These are phyloP conservation scores for Caenorhabditis latens DNA, from an alignment of 1,140 invertebrate species.

Conservation along the genomic window DNA sequence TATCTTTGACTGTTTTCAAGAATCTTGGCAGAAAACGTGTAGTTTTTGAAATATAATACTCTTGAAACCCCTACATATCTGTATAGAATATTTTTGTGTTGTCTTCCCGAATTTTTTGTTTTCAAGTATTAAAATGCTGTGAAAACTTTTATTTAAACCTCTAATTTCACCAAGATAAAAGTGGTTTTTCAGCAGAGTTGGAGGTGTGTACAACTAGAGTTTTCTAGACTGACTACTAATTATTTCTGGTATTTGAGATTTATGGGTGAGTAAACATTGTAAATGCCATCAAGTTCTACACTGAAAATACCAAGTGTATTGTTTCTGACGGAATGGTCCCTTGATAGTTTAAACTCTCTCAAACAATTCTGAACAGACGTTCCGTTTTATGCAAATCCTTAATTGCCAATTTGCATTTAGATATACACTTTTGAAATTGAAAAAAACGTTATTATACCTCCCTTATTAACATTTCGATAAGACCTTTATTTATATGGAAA, in stretches of 20 bases:
- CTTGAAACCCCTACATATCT: too few relatives aligned
- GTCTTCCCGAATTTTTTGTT: too few relatives aligned
- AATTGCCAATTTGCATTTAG: not conserved
- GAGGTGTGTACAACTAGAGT: not conserved
- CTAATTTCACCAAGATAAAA: not conserved
- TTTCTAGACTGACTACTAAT: not conserved
- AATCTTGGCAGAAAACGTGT: too few relatives aligned
- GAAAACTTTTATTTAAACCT: not conserved
- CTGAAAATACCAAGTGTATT: not conserved
- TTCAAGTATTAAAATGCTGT: not conserved
- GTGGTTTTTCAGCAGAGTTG: not conserved
- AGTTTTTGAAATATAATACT: too few relatives aligned
- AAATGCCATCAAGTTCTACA: not conserved
- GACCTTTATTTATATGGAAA: not conserved
- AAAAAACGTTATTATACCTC: not conserved
- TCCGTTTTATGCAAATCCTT: not conserved
- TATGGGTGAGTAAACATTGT: not conserved
- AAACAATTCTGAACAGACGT: not conserved
- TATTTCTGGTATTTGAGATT: slow-evolving; percentile 12
- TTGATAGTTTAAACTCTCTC: not conserved
- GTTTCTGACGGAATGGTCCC: not conserved
- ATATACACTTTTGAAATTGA: not conserved
- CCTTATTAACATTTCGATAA: not conserved
- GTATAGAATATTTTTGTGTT: too few relatives aligned
- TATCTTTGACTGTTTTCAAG: too few relatives aligned